Base-by-base conservation (phyloP, 2,797 vertebrate species). In the Oreochromis grahami region DNA sequence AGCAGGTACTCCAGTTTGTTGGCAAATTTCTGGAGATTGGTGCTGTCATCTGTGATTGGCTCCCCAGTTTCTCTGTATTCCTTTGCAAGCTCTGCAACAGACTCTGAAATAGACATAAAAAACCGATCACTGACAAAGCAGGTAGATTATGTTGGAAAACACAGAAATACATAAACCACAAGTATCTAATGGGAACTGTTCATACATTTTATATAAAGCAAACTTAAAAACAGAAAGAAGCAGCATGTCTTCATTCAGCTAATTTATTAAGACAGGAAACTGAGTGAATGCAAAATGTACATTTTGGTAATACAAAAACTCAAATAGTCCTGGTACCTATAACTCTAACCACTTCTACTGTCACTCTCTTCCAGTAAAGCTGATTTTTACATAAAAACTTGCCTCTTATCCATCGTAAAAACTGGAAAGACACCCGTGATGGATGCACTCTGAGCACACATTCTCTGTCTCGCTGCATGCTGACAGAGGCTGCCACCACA, bases 1-100 rank as follows among this genome's bases (percentile, higher is more conserved):
- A 99, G 94, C 88, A 99, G 96, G 84, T 99, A 99, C 78, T 99
- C 98, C 58, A 99, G 96, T 90, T 98, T 99, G 89, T 98, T 98
- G 85, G 98, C 99, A 93, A 99, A 98, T 87, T 98, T 99, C 78
- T 99, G 98, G 88, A 99, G 94, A 93, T 95, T 98, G 82, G 93
- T 93, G 86, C 98, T 98, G 95, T 99, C 98, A 88, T 99, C 98
- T 34, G 98, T 99, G 91, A 99, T 96, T 0, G 98, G 98, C 65
- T 99, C 98, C 13, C 97, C 98, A n/a, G 86, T 96, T 93, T 98
- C 98, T 89, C 94, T 96, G 93, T 98, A 98, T 89, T 99, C 98
- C 89, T 96, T 98, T 82, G 95, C 96, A 74, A 99, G 94, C 82
- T 99, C 98, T 78, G 96, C 93, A 88, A 99, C 97, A 32, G 97